phyloP scores from a whole-genome alignment of 2,797 vertebrate genomes.

The Pantherophis alleghaniensis region DNA sequence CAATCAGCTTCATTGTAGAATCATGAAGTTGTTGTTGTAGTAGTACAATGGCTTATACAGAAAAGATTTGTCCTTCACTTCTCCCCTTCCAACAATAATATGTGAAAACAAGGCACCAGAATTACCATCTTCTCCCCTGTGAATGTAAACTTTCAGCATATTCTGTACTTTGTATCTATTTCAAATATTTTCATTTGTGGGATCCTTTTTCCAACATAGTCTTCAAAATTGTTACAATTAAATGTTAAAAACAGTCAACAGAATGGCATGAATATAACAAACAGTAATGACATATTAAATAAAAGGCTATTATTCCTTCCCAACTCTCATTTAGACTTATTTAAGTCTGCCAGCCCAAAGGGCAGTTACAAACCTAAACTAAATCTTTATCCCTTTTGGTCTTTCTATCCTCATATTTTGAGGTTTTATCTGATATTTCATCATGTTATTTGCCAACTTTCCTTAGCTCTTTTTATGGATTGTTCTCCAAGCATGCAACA shows the following conservation, averaged over 20 bases:
- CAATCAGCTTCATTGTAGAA: background rate
- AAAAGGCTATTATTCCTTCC: background rate
- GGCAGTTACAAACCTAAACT: background rate
- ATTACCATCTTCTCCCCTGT: background rate
- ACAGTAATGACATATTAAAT: background rate
- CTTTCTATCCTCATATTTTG: background rate
- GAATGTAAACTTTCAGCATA: background rate
- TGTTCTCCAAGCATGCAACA: background rate
- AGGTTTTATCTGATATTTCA: background rate
- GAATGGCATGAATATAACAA: background rate
- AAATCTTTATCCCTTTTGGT: background rate
- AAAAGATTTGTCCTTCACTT: background rate
- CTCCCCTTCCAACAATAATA: background rate
- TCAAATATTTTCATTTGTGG: background rate
- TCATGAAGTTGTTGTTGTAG: background rate
- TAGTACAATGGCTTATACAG: background rate
- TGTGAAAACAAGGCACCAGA: background rate
- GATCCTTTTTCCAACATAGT: background rate
- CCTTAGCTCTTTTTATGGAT: background rate
- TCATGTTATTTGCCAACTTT: background rate
- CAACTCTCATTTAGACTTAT: background rate
- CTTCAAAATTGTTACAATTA: background rate
- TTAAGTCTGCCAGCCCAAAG: background rate
- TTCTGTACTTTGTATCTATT: background rate
- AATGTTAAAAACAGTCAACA: background rate